phyloP scores from a whole-genome alignment of 2,888 invertebrate species.

The Xestia c-nigrum region DNA sequence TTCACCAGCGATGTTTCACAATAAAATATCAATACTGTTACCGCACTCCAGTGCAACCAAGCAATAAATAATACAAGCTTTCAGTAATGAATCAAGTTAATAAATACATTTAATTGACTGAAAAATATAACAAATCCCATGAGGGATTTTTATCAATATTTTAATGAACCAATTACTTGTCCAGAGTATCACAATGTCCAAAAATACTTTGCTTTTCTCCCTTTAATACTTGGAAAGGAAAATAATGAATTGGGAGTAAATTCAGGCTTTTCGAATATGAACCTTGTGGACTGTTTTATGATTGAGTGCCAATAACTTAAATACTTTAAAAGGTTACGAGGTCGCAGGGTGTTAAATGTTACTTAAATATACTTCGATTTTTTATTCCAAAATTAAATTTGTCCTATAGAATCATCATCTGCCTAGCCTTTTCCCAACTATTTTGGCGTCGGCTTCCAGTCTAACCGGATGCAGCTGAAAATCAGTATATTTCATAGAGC shows the following conservation, averaged over 20 bases:
- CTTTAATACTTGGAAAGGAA: slow-evolving; percentile 29
- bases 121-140: slow-evolving; percentile 43
- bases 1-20: no score
- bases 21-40: not conserved
- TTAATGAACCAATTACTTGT: slow-evolving; percentile 59
- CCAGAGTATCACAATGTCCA: slow-evolving; percentile 6
- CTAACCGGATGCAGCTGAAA: no score
- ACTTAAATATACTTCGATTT: not conserved
- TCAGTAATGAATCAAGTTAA: slow-evolving; percentile 18
- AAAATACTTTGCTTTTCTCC: slow-evolving; percentile 24
- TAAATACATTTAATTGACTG: slow-evolving; percentile 36
- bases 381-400: no score
- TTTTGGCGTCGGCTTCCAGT: no score
- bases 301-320: not conserved
- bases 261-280: not conserved
- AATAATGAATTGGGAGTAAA: slow-evolving; percentile 28
- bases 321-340: not conserved
- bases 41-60: not conserved
- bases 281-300: not conserved
- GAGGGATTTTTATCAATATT: slow-evolving; percentile 50
- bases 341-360: not conserved
- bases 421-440: no score
- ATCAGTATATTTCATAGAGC: no score
- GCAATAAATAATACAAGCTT: not conserved
- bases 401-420: no score